Base-by-base conservation (phyloP, 1,140 invertebrate genomes). In the Eupristina koningsbergeri region DNA sequence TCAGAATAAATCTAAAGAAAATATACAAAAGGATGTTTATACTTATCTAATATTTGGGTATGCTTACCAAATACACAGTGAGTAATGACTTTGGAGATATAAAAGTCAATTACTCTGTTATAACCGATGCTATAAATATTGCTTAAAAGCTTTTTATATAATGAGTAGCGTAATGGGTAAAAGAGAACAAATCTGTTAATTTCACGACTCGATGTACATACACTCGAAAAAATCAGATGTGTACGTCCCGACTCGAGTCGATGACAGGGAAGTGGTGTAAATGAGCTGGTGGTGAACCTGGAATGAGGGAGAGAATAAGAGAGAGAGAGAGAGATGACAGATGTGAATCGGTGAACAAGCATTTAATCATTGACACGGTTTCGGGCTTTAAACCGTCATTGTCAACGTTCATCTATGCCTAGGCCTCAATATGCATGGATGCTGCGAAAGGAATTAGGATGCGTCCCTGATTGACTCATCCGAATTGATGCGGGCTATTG, bases 401-500 rank as follows among this genome's bases (percentile, higher is more conserved):
- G 74, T 83, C 74, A 83, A 69, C 81, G 74, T 29, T 58, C 26
- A 31, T 47, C 41, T 31, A n/a, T 13, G 41, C 19, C 29, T 26
- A 67, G 29, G 1, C 31, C 58, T 61, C 75, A 83, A 84, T 84
- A 84, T 80, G 64, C 63, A 61, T 22, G 36, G 64, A 85, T 80
- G 79, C 84, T 84, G 85, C 85, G 80, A 80, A 73, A 73, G 82
- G 86, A 88, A 88, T 89, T 89, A 89, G 87, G 83, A 84, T 84
- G 74, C 79, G 50, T 61, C 69, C 84, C 61, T 88, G 89, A 89
- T 89, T 89, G 89, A 89, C 86, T 89, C 86, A 87, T 88, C 86
- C 82, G 86, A 89, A 89, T 89, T 87, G 87, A 89, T 88, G 88
- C 85, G 74, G 86, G 81, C 84, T 71, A 89, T 89, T 89, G 88